Percentiles rank a stretch among this genome's conserved stretches.
Evolutionary conservation across 2,797 vertebrate species (phyloP).

Genomic region (Pygocentrus nattereri): DNA sequence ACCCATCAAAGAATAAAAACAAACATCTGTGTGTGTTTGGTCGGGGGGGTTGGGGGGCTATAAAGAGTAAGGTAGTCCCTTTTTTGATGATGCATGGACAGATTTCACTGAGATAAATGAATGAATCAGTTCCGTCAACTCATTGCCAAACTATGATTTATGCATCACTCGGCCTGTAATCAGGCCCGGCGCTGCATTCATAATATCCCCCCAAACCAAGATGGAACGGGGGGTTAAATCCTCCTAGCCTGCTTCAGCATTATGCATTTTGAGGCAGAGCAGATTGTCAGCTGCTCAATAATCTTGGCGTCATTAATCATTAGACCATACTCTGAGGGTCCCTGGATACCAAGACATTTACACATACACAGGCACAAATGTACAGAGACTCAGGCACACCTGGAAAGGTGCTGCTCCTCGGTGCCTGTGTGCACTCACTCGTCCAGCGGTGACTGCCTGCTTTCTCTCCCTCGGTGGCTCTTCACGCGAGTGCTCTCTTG

Average conservation of each 20-base stretch:
- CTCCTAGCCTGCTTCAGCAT: slow-evolving; percentile 70
- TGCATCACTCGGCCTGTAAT: slow-evolving; percentile 69
- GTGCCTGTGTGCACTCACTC: slow-evolving; percentile 20
- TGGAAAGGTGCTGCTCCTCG: slow-evolving; percentile 28
- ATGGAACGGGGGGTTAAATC: slow-evolving; percentile 71
- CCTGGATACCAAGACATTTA: slow-evolving; percentile 25
- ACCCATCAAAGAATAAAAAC: too few species aligned
- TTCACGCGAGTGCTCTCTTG: slow-evolving; percentile 33
- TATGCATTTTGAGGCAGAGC: slow-evolving; percentile 55
- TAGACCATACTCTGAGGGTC: slow-evolving; percentile 32
- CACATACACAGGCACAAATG: slow-evolving; percentile 35
- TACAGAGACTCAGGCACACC: slow-evolving; percentile 17
- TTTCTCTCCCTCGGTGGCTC: slow-evolving; percentile 27
- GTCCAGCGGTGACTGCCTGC: slow-evolving; percentile 32
- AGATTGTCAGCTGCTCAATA: slow-evolving; percentile 67
- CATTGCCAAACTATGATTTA: slow-evolving; percentile 79
- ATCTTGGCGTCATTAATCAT: slow-evolving; percentile 77
- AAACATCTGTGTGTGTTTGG: neutral
- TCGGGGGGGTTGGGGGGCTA: neutral
- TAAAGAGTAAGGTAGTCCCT: slow-evolving; percentile 16
- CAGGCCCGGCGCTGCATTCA: slow-evolving; percentile 54
- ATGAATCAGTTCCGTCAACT: slow-evolving; percentile 66
- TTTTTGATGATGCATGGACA: slow-evolving; percentile 39
- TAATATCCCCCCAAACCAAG: slow-evolving; percentile 42
- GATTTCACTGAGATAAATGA: slow-evolving; percentile 60